Percentiles rank a stretch among this genome's conserved stretches.
Conservation (phyloP, 2,888 invertebrate genomes). For the Abrostola triplasia region DNA sequence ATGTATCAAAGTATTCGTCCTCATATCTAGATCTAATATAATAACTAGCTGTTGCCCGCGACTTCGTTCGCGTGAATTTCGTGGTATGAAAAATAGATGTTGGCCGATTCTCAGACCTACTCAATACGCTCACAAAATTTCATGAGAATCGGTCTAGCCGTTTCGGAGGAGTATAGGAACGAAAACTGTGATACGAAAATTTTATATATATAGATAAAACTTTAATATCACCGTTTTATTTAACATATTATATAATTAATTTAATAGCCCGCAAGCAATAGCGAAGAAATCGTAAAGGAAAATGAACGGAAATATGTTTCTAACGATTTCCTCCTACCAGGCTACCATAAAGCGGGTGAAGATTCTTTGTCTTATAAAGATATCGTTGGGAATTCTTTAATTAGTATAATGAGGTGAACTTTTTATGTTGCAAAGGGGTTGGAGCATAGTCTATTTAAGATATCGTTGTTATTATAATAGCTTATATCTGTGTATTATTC, state of each 20-base stretch:
- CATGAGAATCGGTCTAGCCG: no score
- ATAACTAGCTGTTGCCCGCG: no score
- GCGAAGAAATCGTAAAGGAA: conserved; percentile 42
- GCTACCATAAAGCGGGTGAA: conserved; percentile 29
- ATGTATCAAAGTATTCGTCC: no score
- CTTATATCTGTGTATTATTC: neutral
- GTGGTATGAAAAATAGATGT: no score
- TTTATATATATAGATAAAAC: no score
- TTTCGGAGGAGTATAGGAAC: no score
- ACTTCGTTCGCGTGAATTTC: no score
- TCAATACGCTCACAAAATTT: no score
- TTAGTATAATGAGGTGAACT: conserved; percentile 38
- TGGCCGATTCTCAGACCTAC: no score
- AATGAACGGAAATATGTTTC: conserved; percentile 54
- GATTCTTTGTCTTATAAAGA: conserved; percentile 35
- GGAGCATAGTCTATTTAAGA: conserved; percentile 8
- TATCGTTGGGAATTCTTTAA: conserved; percentile 37
- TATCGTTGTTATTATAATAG: conserved; percentile 8
- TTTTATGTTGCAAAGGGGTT: conserved; percentile 13
- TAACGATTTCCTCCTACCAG: conserved; percentile 54
- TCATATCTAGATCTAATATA: no score
- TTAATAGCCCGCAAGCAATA: conserved; percentile 29
- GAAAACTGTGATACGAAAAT: no score
- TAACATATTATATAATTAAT: conserved; percentile 17
- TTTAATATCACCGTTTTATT: conserved; percentile 29